phyloP scores from a whole-genome alignment of 2,888 invertebrate genomes.

The Strigamia maritima region DNA sequence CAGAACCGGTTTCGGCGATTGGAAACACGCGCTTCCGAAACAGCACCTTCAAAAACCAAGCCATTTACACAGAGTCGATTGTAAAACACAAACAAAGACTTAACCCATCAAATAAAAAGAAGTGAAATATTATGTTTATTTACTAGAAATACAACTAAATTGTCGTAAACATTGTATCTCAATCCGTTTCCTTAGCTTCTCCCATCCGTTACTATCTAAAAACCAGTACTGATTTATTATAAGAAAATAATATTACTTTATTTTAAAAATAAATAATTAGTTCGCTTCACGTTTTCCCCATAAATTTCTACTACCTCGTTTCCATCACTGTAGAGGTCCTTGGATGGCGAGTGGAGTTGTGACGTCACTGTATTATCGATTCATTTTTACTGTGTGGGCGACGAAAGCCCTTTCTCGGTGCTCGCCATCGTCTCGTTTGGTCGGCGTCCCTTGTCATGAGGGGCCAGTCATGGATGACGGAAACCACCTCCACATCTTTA shows the following conservation, averaged over 20 bases:
- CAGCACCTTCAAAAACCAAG: neutral
- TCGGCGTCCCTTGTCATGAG: conserved; percentile 16
- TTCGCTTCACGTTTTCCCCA: neutral
- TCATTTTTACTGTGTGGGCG: neutral
- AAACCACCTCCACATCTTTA: neutral
- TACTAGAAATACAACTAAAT: neutral
- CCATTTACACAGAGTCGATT: neutral
- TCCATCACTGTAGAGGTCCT: conserved; percentile 29
- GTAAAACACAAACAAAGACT: neutral
- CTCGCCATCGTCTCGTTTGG: conserved; percentile 13
- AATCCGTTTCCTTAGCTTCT: neutral
- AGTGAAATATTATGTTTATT: neutral
- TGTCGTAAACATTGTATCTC: neutral
- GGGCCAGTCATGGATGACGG: conserved; percentile 32
- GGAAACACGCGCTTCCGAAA: conserved; percentile 4
- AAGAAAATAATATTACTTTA: no score
- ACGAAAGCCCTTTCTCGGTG: conserved; percentile 24
- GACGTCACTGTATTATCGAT: conserved; percentile 12
- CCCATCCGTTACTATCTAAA: neutral
- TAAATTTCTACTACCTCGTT: conserved; percentile 2
- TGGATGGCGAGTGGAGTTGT: neutral
- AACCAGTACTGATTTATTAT: neutral
- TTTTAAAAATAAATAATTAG: neutral
- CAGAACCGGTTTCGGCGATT: neutral
- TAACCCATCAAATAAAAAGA: no score